Base-by-base conservation (phyloP, 2,888 invertebrate genomes). In the Linnaemya tessellans region DNA sequence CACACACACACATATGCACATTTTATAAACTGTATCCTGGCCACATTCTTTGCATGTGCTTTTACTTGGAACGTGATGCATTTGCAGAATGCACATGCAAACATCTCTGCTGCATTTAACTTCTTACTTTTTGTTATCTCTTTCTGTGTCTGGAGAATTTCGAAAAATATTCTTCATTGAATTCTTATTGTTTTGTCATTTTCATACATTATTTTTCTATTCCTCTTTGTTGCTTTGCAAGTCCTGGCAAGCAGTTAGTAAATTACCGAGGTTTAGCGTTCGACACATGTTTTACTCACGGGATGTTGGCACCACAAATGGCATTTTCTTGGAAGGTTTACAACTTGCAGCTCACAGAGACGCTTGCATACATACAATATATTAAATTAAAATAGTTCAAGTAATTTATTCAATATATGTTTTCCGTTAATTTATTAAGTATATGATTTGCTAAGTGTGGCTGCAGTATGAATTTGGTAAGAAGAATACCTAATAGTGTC, bases 241-340 rank as follows among this genome's bases (percentile, higher is more conserved):
- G 30, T 20, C 11, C 41, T 80, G 78, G 80, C 78, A 65, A n/a
- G 38, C 62, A 74, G 84, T 70, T 60, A 86, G 78, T 86, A 81
- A 78, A 88, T 88, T 87, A 79, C 83, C 77, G 85, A 86, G 78
- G 84, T 84, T 84, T 73, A 78, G 73, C 78, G 84, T 84, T 84
- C 80, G 84, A 84, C 84, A 81, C 78, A 81, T 84, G 80, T 74
- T 74, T 73, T 75, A 78, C 77, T 3, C 30, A 30, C 30, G 30
- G 30, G 30, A 30, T 30, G 30, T 30, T 30, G 30, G 30, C 30
- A 30, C 2, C 30, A 30, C 30, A 5, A 30, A 30, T 30, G 30
- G 51, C 41, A 41, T 54, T 30, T 71, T 54, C 8, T 35, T 13
- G 20, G 13, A 10, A 64, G 46, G 11, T 64, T 20, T 10, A 54